Evolutionary conservation across 2,113 vertebrate genomes (phyloP), one percentile per base, ranked within the genome.

Genomic region (Passer montanus): DNA sequence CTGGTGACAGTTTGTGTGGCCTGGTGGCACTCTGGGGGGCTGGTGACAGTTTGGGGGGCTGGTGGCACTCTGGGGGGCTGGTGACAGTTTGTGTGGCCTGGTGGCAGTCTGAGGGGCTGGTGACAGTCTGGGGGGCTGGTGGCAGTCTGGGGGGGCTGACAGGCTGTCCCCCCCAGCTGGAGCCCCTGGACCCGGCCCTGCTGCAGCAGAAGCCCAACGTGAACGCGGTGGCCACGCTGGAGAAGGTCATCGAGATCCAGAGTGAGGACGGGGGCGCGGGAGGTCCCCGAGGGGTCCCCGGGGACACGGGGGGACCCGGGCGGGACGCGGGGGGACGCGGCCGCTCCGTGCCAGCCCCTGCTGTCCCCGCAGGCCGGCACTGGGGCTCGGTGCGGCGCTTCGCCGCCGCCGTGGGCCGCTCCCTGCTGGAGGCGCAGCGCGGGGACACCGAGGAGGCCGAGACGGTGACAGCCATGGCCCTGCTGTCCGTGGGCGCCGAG

Each of bases 161-260:
- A 3, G 6, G 19, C 19, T 56, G 31, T 56, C 23, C 41, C 28
- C 10, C 89, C 5, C 93, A 99, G 99, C 96, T 99, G 87, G 98
- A 98, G 85, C 98, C 98, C 15, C 97, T 99, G 95, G 98, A 99
- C 3, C 98, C 98, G 15, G 96, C 98, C 23, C 82, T 99, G 33
- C 97, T 99, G 39, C 99, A 99, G 96, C 98, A 99, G 93, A 99
- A 98, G 95, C 99, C 99, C 37, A 99, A 98, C 22, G 68, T 95
- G 83, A 99, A 99, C 4, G 99, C 99, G 3, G 98, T 99, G 58
- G 97, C 97, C 83, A 99, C 99, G 4, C 95, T 99, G 96, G 98
- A 99, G 97, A 99, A 98, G 75, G 99, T 99, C 68, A 97, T 99
- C 33, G 98, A 99, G 97, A 99, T 98, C 92, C 99, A 99, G 97